phyloP scores from a whole-genome alignment of 2,888 invertebrate species.

The Anarsia innoxiella region DNA sequence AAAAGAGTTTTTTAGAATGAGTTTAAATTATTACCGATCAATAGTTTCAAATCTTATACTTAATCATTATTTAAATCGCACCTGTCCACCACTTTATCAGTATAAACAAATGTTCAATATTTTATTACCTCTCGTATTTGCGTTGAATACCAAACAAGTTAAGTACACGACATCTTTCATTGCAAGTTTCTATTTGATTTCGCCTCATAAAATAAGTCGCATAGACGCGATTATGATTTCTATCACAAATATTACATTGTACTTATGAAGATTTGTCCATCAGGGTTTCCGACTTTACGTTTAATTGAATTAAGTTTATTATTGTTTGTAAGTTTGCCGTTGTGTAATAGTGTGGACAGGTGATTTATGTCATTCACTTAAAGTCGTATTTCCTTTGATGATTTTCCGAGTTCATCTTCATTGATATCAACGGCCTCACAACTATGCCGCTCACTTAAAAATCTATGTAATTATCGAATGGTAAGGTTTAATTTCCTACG shows the following conservation, averaged over 20 bases:
- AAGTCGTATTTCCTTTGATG: slow-evolving; percentile 34
- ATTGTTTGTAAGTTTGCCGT: slow-evolving; percentile 24
- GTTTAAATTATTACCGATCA: too few relatives aligned
- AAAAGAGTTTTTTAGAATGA: too few relatives aligned
- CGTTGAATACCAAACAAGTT: slow-evolving; percentile 61
- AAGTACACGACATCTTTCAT: slow-evolving; percentile 65
- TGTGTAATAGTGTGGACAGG: slow-evolving; percentile 26
- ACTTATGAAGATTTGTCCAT: too few relatives aligned
- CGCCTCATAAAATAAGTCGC: slow-evolving; percentile 65
- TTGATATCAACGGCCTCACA: slow-evolving; percentile 35
- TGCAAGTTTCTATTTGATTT: slow-evolving; percentile 75
- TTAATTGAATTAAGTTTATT: slow-evolving; percentile 33
- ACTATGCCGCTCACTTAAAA: too few relatives aligned
- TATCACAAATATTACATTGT: slow-evolving; percentile 67
- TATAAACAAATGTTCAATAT: slow-evolving; percentile 65
- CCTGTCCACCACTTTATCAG: slow-evolving; percentile 43
- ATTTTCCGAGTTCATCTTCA: slow-evolving; percentile 34
- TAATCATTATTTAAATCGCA: slow-evolving; percentile 37
- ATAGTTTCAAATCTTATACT: too few relatives aligned
- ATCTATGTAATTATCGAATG: slow-evolving; percentile 5
- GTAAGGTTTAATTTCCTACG: slow-evolving; percentile 27
- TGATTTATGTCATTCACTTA: slow-evolving; percentile 32
- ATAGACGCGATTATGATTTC: slow-evolving; percentile 66
- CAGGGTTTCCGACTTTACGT: too few relatives aligned
- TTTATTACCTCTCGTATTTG: slow-evolving; percentile 65